Base-by-base conservation (phyloP, 2,113 vertebrate genomes). In the Neotragus pygmaeus region DNA sequence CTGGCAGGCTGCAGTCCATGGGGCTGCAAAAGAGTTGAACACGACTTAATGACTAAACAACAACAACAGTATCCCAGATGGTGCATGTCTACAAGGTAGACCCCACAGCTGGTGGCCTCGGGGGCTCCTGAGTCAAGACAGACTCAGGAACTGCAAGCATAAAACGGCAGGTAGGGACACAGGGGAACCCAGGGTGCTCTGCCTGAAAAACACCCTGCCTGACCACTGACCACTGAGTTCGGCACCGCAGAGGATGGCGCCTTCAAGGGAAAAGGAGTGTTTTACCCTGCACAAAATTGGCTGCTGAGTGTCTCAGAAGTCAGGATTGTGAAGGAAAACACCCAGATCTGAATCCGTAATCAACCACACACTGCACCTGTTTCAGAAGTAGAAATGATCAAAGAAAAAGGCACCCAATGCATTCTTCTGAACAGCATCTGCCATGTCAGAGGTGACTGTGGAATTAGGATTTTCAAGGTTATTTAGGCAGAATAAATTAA, bases 401-500 rank as follows among this genome's bases (percentile, higher is more conserved):
- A 82, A 27, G 23, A 53, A 6, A 70, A 82, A 9, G 2, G 5
- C 4, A 11, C 7, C n/a, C 51, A 19, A 57, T 4, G 4, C 12
- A 4, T 17, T 53, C 14, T 30, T 78, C 90, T 90, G 39, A 98
- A 84, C 16, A 96, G 45, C 23, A 45, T 70, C 95, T 89, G 83
- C n/a, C 1, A 17, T 91, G 49, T 60, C 91, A 96, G 91, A 98
- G 85, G 58, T 39, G 91, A 96, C 16, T 3, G 5, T 43, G 91
- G 90, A 97, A 83, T 92, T 93, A 70, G 53, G 97, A 92, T 97
- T 93, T 98, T 97, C 95, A 96, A 98, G 96, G 94, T 70, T 91
- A 94, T 80, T 96, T 95, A 97, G 85, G 36, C n/a, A 98, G 51
- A 91, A 97, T 97, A 97, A 98, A 97, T 96, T 96, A 30, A 98